Conservation (phyloP, 2,113 vertebrate species). For the Sorex fumeus region DNA sequence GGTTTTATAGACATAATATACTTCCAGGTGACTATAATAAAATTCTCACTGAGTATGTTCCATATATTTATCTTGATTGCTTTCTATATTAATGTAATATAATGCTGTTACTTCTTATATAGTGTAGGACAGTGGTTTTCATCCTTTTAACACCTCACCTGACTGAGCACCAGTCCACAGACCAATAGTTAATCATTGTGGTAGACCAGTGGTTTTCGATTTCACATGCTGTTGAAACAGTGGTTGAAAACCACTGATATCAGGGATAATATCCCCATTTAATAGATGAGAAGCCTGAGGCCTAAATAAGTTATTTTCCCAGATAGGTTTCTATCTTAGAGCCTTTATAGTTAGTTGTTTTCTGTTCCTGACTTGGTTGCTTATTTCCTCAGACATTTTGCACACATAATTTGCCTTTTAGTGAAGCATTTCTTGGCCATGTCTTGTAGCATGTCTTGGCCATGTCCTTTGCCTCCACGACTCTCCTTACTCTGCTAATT, state of each 20-base stretch:
- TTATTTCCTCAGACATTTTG: conserved; percentile 50
- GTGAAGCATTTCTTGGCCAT: conserved; percentile 5
- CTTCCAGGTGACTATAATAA: neutral
- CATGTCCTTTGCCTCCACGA: neutral
- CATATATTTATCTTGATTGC: neutral
- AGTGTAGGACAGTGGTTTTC: neutral
- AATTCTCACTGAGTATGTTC: conserved; percentile 31
- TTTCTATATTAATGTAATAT: neutral
- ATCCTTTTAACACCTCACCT: too few relatives aligned
- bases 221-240: too few relatives aligned
- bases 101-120: conserved; percentile 17
- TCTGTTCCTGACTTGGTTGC: conserved; percentile 42
- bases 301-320: conserved; percentile 6
- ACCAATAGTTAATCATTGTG: too few relatives aligned
- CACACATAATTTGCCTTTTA: conserved; percentile 39
- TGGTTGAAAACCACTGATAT: too few relatives aligned
- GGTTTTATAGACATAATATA: conserved; percentile 36
- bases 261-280: conserved; percentile 8
- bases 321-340: neutral
- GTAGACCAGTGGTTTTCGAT: too few relatives aligned
- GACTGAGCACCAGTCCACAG: too few relatives aligned
- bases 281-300: conserved; percentile 43
- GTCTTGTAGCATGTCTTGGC: conserved; percentile 27
- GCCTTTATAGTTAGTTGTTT: conserved; percentile 25
- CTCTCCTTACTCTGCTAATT: conserved; percentile 32